These are phyloP conservation scores for Drosophila kepulauana DNA, from an alignment of 1,140 invertebrate genomes.

Conservation along the genomic window DNA sequence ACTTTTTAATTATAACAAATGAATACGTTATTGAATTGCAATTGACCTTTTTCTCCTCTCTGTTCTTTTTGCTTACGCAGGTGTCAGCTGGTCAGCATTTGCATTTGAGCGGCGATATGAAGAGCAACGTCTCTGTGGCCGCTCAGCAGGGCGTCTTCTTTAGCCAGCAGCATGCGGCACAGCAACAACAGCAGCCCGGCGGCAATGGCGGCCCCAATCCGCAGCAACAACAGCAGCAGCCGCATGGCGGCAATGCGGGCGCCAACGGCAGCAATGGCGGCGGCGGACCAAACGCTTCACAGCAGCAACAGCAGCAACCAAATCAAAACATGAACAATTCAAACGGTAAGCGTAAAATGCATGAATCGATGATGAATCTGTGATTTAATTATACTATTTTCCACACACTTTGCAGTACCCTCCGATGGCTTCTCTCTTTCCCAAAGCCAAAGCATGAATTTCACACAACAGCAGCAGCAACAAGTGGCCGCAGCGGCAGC, in stretches of 20 bases:
- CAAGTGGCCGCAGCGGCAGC: constrained; percentile 52
- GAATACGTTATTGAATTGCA: constrained; percentile 8
- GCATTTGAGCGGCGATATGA: constrained; percentile 89
- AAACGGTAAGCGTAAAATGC: constrained; percentile 61
- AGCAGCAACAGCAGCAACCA: constrained; percentile 80
- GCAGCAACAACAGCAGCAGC: constrained; percentile 64
- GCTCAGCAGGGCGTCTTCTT: constrained; percentile 93
- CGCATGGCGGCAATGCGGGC: constrained; percentile 76
- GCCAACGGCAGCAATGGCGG: constrained; percentile 70
- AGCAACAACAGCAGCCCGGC: constrained; percentile 67
- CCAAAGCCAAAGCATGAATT: constrained; percentile 93
- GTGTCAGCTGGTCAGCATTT: constrained; percentile 93
- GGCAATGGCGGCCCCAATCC: constrained; percentile 60
- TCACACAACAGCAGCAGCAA: constrained; percentile 88
- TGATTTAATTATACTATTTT: neutral
- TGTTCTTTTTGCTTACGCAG: constrained; percentile 79
- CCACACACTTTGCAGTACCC: constrained; percentile 73
- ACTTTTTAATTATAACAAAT: neutral
- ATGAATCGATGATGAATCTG: neutral
- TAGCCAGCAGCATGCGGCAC: constrained; percentile 86
- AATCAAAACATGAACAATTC: constrained; percentile 84
- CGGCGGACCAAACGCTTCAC: constrained; percentile 62
- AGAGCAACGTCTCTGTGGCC: constrained; percentile 89
- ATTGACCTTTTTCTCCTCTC: neutral
- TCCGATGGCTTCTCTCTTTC: constrained; percentile 90